phyloP scores from a whole-genome alignment of 2,113 vertebrate genomes.

The Amazona vittata region DNA sequence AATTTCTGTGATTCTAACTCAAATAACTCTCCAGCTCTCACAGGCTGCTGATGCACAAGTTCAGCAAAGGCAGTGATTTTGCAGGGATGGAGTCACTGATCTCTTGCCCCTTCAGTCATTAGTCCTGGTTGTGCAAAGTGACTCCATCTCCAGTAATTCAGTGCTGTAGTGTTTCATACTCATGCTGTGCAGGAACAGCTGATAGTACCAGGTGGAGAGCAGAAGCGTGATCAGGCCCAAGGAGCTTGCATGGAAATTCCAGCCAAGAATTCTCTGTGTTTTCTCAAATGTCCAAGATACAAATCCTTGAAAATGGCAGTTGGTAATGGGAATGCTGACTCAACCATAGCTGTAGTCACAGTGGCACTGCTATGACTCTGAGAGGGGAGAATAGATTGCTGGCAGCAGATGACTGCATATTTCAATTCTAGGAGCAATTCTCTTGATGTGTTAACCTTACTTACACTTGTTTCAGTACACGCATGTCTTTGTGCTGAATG shows the following conservation, averaged over 20 bases:
- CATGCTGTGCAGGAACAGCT: background rate
- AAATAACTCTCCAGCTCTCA: background rate
- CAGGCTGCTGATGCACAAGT: background rate
- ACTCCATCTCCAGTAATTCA: accelerated
- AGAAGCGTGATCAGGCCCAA: background rate
- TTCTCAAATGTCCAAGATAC: background rate
- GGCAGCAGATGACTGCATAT: background rate
- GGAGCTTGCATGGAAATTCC: background rate
- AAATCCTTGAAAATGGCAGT: background rate
- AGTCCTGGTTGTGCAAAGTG: background rate
- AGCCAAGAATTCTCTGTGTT: background rate
- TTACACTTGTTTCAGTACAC: constrained; percentile 18
- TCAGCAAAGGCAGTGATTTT: background rate
- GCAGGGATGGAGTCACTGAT: background rate
- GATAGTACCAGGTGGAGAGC: background rate
- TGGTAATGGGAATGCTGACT: constrained; percentile 21
- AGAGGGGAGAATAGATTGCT: background rate
- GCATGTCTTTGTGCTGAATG: constrained; percentile 7
- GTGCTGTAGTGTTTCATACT: background rate
- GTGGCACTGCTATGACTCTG: background rate
- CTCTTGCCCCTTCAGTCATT: background rate
- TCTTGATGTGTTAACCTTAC: constrained; percentile 1
- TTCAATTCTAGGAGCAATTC: constrained; percentile 38
- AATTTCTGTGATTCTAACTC: background rate
- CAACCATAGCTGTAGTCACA: background rate